phyloP scores from a whole-genome alignment of 2,113 vertebrate genomes.

The Oryzias melastigma region DNA sequence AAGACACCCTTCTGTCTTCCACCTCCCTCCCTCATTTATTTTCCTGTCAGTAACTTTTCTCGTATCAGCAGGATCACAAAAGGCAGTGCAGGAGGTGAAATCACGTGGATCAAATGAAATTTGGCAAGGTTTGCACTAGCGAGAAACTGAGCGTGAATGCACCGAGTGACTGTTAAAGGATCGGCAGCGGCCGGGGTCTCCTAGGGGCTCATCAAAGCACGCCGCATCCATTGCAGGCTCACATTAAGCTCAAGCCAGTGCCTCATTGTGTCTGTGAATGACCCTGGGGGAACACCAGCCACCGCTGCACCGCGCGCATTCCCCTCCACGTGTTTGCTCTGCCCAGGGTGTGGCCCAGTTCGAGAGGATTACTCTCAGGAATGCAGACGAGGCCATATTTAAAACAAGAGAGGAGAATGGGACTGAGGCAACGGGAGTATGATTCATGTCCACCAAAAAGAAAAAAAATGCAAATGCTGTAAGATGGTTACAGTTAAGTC shows the following conservation, averaged over 20 bases:
- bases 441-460: conserved; percentile 41
- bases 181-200: conserved; percentile 26
- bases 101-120: conserved; percentile 59
- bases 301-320: conserved; percentile 51
- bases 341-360: conserved; percentile 68
- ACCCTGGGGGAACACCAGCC: conserved; percentile 49
- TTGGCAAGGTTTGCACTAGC: conserved; percentile 42
- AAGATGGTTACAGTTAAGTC: conserved; percentile 3
- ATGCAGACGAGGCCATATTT: conserved; percentile 65
- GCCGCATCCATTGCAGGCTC: conserved; percentile 22
- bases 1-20: background rate
- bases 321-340: conserved; percentile 66
- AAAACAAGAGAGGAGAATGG: conserved; percentile 40
- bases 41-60: conserved; percentile 14
- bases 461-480: conserved; percentile 24
- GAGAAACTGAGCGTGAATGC: conserved; percentile 12
- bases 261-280: conserved; percentile 63
- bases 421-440: conserved; percentile 21
- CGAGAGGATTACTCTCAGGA: conserved; percentile 67
- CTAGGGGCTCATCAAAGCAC: conserved; percentile 55
- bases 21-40: conserved; percentile 7
- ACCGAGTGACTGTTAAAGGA: conserved; percentile 33
- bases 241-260: conserved; percentile 56
- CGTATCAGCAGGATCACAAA: conserved; percentile 6
- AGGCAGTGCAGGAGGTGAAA: conserved; percentile 21